Base-by-base conservation (phyloP, 2,113 vertebrate species). In the Bambusicola thoracicus region DNA sequence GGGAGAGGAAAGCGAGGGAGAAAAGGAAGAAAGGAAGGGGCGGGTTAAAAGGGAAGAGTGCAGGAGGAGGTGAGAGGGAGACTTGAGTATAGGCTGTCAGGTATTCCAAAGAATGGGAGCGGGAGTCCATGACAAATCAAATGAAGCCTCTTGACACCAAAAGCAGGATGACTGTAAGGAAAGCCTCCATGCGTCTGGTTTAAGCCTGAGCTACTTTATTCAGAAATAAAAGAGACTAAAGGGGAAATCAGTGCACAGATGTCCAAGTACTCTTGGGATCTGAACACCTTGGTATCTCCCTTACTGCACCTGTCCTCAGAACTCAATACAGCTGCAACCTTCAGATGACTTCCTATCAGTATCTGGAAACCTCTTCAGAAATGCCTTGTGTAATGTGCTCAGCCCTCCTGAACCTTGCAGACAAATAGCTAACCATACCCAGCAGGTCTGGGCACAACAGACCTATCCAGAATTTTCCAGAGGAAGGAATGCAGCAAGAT, bases 21-120 rank as follows among this genome's bases (percentile, higher is more conserved):
- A 87, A 81, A 95, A 92, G 86, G 82, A 46, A 84, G 78, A 88
- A 84, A 95, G 93, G 85, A 43, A 10, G 41, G 84, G 68, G 84
- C 17, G 84, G 73, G 81, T 95, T 87, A 85, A 86, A 96, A 90
- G 73, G 87, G 69, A 68, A 91, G 86, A 87, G 88, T 77, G 84
- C 53, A 72, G 92, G 82, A 92, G 75, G 67, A 82, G 76, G 87
- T 84, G 81, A 92, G 46, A 85, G 87, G 90, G 87, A 93, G 85
- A 63, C 78, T 93, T 70, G 53, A 93, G 79, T 87, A 93, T 21
- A 96, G 82, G 91, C 91, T 94, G 74, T 83, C 85, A 88, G 87
- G 62, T 97, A 96, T 95, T 96, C 87, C 83, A 95, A 38, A 95
- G 80, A 94, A 96, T 94, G 89, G 87, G 89, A 96, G 93, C 90